phyloP scores from a whole-genome alignment of 2,113 vertebrate genomes.

The Hippopotamus amphibius region DNA sequence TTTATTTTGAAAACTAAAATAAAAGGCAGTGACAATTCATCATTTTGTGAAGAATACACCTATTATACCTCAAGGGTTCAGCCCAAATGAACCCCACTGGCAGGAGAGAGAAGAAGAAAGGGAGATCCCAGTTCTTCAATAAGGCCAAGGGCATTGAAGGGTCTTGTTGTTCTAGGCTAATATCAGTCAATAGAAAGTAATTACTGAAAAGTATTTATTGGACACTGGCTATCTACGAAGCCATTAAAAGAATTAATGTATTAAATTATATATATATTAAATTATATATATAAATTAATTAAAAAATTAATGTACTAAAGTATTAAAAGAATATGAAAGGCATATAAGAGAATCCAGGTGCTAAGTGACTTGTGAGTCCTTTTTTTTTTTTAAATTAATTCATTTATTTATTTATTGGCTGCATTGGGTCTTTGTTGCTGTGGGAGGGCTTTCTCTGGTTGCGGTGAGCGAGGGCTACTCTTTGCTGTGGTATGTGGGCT shows the following conservation, averaged over 20 bases:
- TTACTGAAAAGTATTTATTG: neutral
- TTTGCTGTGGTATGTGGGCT: too few relatives aligned
- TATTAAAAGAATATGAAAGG: neutral
- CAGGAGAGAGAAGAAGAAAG: neutral
- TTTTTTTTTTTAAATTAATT: too few relatives aligned
- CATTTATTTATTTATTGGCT: too few relatives aligned
- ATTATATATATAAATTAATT: too few relatives aligned
- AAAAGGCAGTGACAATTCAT: neutral
- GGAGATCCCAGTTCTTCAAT: neutral
- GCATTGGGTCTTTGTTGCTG: too few relatives aligned
- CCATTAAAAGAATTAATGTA: too few relatives aligned
- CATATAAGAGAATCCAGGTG: neutral
- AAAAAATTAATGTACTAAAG: neutral
- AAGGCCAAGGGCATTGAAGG: neutral
- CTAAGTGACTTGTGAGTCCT: neutral
- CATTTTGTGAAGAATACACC: neutral
- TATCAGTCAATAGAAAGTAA: neutral
- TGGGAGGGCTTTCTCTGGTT: too few relatives aligned
- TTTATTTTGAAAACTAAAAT: conserved; percentile 37
- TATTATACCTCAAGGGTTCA: neutral
- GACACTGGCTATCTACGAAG: neutral
- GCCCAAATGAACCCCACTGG: neutral
- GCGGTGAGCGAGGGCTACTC: too few relatives aligned
- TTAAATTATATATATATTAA: too few relatives aligned
- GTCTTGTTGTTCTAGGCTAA: neutral